These are phyloP conservation scores for Barnardius zonarius DNA, from an alignment of 2,113 vertebrate species.

Conservation along the genomic window DNA sequence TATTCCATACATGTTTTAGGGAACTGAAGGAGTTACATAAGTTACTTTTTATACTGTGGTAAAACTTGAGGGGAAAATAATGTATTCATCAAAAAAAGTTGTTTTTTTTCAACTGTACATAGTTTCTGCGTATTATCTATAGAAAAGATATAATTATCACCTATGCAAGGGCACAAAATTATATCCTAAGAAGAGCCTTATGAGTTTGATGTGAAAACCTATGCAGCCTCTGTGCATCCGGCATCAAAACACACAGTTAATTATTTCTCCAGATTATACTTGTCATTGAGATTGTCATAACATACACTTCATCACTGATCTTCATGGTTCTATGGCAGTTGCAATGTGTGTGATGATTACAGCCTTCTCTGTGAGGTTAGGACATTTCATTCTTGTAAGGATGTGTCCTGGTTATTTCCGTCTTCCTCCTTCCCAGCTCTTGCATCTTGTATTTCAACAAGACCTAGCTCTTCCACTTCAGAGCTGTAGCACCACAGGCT, in stretches of 20 bases:
- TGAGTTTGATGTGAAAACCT: slow-evolving; percentile 50
- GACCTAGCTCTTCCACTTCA: slow-evolving; percentile 37
- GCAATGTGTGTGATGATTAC: slow-evolving; percentile 42
- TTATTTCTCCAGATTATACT: slow-evolving; percentile 10
- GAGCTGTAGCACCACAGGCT: background rate
- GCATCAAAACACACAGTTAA: slow-evolving; percentile 14
- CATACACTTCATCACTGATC: slow-evolving; percentile 20
- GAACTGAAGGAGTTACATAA: slow-evolving; percentile 23
- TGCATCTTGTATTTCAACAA: slow-evolving; percentile 37
- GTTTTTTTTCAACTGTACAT: slow-evolving; percentile 41
- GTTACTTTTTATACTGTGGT: slow-evolving; percentile 49
- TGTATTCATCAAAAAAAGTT: background rate
- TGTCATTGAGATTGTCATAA: background rate
- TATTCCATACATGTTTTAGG: slow-evolving; percentile 33
- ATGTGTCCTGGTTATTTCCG: background rate
- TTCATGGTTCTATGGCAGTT: background rate
- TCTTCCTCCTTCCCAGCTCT: slow-evolving; percentile 24
- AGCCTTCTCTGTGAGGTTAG: slow-evolving; percentile 51
- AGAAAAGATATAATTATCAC: slow-evolving; percentile 18
- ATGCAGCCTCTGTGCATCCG: slow-evolving; percentile 56
- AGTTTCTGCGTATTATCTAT: slow-evolving; percentile 24
- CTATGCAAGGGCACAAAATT: slow-evolving; percentile 59
- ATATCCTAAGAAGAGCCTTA: slow-evolving; percentile 58
- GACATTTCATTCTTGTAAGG: slow-evolving; percentile 32
- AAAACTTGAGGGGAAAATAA: slow-evolving; percentile 31